Percentiles rank a stretch among this genome's conserved stretches.
These are phyloP conservation scores for Erythrocercus mccallii DNA, from an alignment of 2,113 vertebrate species.

Conservation along the genomic window DNA sequence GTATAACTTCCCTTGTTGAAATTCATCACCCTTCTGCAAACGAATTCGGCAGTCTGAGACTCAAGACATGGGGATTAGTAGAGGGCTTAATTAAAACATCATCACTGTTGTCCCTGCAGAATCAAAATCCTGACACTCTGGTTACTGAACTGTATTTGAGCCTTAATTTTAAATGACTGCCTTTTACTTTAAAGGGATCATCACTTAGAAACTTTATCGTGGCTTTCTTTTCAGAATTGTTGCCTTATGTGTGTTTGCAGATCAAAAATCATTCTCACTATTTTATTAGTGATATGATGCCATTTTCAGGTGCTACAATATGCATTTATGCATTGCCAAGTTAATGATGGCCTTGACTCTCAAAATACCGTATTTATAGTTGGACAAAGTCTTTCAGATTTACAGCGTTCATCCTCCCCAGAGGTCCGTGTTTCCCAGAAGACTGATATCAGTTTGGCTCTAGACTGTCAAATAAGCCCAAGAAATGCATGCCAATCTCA, in stretches of 20 bases:
- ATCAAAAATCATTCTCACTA: background rate
- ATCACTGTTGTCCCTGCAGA: conserved; percentile 29
- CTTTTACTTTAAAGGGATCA: background rate
- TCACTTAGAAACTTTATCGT: background rate
- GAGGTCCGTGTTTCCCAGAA: background rate
- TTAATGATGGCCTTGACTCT: background rate
- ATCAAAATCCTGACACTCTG: conserved; percentile 19
- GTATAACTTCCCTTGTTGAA: background rate
- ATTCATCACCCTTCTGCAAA: conserved; percentile 7
- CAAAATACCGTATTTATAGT: background rate
- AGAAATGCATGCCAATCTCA: background rate
- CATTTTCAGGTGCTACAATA: background rate
- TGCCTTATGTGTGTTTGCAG: background rate
- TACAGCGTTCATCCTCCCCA: background rate
- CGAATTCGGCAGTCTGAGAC: conserved; percentile 4
- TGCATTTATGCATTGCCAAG: background rate
- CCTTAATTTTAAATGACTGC: conserved; percentile 5
- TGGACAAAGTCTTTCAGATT: background rate
- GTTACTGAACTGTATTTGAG: conserved; percentile 10
- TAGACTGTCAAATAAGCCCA: background rate
- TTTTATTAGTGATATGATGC: background rate
- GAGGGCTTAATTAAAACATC: conserved; percentile 51
- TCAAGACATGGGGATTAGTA: conserved; percentile 35
- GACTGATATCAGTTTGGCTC: background rate
- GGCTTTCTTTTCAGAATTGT: background rate